Evolutionary conservation across 1,140 invertebrate genomes (phyloP).

Genomic region (Matsumurasca onukii): DNA sequence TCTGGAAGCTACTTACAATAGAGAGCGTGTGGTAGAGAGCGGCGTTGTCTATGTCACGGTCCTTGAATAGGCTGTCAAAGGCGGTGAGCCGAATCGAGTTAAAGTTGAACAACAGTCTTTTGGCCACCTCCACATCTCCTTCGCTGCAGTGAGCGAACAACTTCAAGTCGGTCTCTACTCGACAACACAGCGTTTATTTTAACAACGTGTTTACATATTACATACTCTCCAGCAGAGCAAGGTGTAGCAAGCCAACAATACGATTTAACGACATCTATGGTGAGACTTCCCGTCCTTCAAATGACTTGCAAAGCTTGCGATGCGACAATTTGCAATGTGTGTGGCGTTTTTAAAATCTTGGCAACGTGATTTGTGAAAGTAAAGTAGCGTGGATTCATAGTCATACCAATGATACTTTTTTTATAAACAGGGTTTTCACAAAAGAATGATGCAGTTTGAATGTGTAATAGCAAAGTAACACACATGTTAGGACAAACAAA

Average conservation of each 20-base stretch:
- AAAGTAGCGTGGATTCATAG: too few species aligned
- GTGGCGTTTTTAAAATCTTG: background rate
- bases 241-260: background rate
- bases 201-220: too few species aligned
- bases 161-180: background rate
- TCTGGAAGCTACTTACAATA: slow-evolving; percentile 10
- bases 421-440: too few species aligned
- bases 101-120: slow-evolving; percentile 13
- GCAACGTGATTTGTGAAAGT: too few species aligned
- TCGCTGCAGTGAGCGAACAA: background rate
- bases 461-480: too few species aligned
- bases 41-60: slow-evolving; percentile 11
- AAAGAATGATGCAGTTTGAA: too few species aligned
- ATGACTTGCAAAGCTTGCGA: background rate
- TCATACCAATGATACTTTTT: too few species aligned
- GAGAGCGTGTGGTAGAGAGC: background rate
- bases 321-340: background rate
- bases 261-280: background rate
- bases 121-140: background rate
- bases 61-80: slow-evolving; percentile 8
- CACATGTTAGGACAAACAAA: too few species aligned
- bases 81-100: background rate
- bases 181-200: too few species aligned
- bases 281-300: background rate
- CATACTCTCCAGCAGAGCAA: background rate